Percentiles rank a stretch among this genome's conserved stretches.
Conservation (phyloP, 2,888 invertebrate species). For the Atethmia centrago region DNA sequence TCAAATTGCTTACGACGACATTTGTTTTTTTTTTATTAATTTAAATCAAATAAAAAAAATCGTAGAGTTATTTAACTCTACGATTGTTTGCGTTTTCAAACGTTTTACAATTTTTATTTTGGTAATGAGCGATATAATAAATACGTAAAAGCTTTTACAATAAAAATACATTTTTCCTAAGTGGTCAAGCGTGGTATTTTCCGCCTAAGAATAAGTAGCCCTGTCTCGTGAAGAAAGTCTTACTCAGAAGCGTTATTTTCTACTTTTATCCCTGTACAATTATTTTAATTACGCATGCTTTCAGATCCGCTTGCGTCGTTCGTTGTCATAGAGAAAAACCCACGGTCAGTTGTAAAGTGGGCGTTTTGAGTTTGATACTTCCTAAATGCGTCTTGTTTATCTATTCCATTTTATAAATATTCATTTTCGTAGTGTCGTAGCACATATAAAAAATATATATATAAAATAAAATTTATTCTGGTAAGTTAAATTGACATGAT, state of each 20-base stretch:
- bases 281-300: neutral
- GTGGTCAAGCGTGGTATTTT: conserved; percentile 4
- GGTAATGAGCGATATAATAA: neutral
- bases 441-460: too few relatives aligned
- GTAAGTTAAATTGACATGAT: too few relatives aligned
- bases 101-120: neutral
- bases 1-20: neutral
- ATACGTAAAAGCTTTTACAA: neutral
- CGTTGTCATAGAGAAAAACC: conserved; percentile 21
- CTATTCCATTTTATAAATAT: conserved; percentile 11
- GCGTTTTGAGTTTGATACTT: conserved; percentile 15
- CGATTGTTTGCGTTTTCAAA: neutral
- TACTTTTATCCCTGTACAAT: conserved; percentile 4
- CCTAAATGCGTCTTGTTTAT: conserved; percentile 19
- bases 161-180: neutral
- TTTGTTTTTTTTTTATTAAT: neutral
- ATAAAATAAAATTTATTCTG: too few relatives aligned
- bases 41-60: neutral
- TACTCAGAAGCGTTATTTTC: conserved; percentile 11
- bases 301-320: conserved; percentile 11
- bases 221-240: conserved; percentile 11
- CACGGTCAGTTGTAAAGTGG: conserved; percentile 2
- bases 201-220: too few relatives aligned
- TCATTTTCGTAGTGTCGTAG: neutral
- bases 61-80: too few relatives aligned